Evolutionary conservation across 2,888 invertebrate genomes (phyloP).

Genomic region (Hirtodrosophila trivittata): DNA sequence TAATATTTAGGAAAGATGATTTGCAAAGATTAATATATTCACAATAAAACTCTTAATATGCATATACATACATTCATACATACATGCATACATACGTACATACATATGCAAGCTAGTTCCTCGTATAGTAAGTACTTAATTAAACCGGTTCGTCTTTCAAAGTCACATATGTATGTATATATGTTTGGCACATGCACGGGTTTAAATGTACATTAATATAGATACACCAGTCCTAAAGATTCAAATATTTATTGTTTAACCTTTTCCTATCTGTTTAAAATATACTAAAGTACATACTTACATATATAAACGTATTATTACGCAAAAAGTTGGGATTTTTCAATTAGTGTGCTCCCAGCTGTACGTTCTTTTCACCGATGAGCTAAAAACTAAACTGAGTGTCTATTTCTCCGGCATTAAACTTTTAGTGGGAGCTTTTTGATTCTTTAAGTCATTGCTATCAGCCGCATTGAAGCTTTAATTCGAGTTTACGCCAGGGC

Average conservation of each 20-base stretch:
- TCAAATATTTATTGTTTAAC: too few relatives aligned
- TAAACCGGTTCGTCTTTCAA: constrained; percentile 31
- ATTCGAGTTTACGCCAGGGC: constrained; percentile 35
- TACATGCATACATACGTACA: neutral
- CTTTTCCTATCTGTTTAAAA: too few relatives aligned
- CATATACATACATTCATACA: constrained; percentile 1
- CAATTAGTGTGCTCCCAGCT: too few relatives aligned
- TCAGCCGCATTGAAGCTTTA: constrained; percentile 31
- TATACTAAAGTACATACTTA: constrained; percentile 4
- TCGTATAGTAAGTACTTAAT: too few relatives aligned
- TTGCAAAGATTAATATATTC: neutral
- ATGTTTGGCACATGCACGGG: neutral
- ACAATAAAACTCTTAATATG: neutral
- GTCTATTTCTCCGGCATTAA: constrained; percentile 18
- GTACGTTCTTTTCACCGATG: constrained; percentile 10
- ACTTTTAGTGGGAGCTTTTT: constrained; percentile 32
- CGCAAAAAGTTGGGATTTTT: too few relatives aligned
- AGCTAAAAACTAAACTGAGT: constrained; percentile 37
- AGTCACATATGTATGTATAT: neutral
- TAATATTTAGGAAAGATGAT: neutral
- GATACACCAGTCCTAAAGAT: neutral
- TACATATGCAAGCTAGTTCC: neutral
- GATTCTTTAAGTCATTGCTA: constrained; percentile 12
- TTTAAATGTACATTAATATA: constrained; percentile 2
- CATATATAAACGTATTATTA: neutral